phyloP scores from a whole-genome alignment of 1,140 invertebrate species.

The Dreissena rostriformis region DNA sequence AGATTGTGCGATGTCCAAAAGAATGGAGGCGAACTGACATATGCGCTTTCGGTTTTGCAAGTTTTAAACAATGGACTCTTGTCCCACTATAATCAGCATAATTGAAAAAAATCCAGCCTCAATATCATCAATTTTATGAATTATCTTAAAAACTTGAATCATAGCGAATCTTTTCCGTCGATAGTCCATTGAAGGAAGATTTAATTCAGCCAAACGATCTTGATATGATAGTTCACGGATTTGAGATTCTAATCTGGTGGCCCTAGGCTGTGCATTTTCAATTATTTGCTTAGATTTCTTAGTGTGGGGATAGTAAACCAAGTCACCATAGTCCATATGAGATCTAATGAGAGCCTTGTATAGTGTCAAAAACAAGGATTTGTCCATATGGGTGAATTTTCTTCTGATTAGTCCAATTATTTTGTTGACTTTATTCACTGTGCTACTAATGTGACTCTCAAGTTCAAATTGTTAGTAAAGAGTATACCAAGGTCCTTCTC shows the following conservation, averaged over 20 bases:
- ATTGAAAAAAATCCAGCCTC: neutral
- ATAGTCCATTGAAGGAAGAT: slow-evolving; percentile 1
- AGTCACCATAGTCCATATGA: slow-evolving; percentile 38
- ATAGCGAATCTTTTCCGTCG: neutral
- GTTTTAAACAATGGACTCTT: neutral
- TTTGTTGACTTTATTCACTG: slow-evolving; percentile 48
- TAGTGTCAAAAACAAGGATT: slow-evolving; percentile 34
- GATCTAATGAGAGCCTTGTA: slow-evolving; percentile 35
- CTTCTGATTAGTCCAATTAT: slow-evolving; percentile 53
- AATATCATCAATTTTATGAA: slow-evolving; percentile 1
- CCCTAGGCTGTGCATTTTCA: neutral
- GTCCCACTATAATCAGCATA: neutral
- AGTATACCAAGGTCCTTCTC: slow-evolving; percentile 41
- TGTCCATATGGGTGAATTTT: slow-evolving; percentile 53
- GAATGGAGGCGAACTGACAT: no score
- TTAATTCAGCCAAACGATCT: slow-evolving; percentile 12
- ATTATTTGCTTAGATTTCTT: slow-evolving; percentile 10
- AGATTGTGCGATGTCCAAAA: no score
- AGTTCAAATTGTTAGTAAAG: slow-evolving; percentile 19
- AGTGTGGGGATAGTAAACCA: neutral
- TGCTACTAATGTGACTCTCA: slow-evolving; percentile 32
- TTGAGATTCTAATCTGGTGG: slow-evolving; percentile 9
- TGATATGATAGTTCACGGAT: neutral
- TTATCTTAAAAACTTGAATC: slow-evolving; percentile 9
- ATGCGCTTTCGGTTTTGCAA: no score